Evolutionary conservation across 1,140 invertebrate genomes (phyloP).

Genomic region (Formica selysi): DNA sequence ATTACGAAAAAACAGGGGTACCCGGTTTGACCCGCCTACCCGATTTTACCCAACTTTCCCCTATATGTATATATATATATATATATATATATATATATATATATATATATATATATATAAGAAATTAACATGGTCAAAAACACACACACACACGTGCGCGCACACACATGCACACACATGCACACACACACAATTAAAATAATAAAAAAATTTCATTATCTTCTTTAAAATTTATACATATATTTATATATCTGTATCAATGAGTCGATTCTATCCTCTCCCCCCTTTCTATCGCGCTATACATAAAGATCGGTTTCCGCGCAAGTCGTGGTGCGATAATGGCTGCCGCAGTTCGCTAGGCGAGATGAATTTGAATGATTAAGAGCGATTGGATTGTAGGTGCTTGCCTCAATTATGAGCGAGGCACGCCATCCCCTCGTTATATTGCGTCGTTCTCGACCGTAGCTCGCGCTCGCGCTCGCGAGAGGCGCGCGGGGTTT

Average conservation of each 20-base stretch:
- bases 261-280: slow-evolving; percentile 2
- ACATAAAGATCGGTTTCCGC: slow-evolving; percentile 61
- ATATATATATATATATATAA: too few species aligned
- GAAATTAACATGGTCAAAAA: too few species aligned
- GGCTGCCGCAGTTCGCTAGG: slow-evolving; percentile 69
- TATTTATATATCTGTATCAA: slow-evolving; percentile 19
- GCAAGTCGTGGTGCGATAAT: slow-evolving; percentile 64
- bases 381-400: slow-evolving; percentile 85
- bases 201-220: too few species aligned
- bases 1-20: too few species aligned
- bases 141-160: too few species aligned
- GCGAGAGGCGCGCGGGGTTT: slow-evolving; percentile 79
- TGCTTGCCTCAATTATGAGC: slow-evolving; percentile 83
- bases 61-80: too few species aligned
- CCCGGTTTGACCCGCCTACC: too few species aligned
- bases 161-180: too few species aligned
- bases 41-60: too few species aligned
- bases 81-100: too few species aligned
- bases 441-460: slow-evolving; percentile 78
- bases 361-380: slow-evolving; percentile 85
- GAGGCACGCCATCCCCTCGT: slow-evolving; percentile 85
- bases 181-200: too few species aligned
- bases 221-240: too few species aligned
- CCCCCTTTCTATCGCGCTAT: not conserved
- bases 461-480: slow-evolving; percentile 60